A percentile compares a stretch with the other conserved stretches of the same genome.
phyloP scores from a whole-genome alignment of 1,140 invertebrate species.

The Atta cephalotes region DNA sequence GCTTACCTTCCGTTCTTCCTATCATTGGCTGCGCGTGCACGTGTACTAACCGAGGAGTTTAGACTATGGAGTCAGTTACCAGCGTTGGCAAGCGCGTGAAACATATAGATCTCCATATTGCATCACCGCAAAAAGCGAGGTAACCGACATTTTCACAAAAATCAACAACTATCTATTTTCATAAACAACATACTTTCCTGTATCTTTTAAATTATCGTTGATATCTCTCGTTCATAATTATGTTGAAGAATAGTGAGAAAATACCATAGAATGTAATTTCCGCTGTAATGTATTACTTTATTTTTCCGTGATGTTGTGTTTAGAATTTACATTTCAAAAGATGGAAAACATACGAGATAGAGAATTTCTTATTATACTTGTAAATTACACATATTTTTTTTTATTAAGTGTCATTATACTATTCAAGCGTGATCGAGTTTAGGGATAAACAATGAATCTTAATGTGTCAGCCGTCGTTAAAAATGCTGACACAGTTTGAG shows the following conservation, averaged over 20 bases:
- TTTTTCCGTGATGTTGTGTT: background rate
- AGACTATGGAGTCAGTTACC: slow-evolving; percentile 42
- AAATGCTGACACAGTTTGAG: slow-evolving; percentile 47
- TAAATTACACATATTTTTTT: background rate
- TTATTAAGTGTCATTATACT: background rate
- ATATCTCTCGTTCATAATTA: background rate
- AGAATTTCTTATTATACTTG: background rate
- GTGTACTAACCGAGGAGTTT: slow-evolving; percentile 18
- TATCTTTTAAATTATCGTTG: slow-evolving; percentile 7
- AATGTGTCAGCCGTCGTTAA: slow-evolving; percentile 8
- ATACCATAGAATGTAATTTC: background rate
- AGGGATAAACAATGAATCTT: background rate
- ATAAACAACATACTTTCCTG: background rate
- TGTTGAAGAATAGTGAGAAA: slow-evolving; percentile 8
- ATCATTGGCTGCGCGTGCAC: slow-evolving; percentile 24
- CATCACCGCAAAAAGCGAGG: background rate
- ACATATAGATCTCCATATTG: slow-evolving; percentile 25
- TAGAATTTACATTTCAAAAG: background rate
- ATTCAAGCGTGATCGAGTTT: slow-evolving; percentile 1
- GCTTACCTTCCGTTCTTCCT: slow-evolving; percentile 60
- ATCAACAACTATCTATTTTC: slow-evolving; percentile 24
- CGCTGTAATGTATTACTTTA: background rate
- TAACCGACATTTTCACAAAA: slow-evolving; percentile 34
- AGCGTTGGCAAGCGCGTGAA: slow-evolving; percentile 10
- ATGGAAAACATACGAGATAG: background rate